Evolutionary conservation across 2,888 invertebrate genomes (phyloP).

Genomic region (Aporophyla lueneburgensis): DNA sequence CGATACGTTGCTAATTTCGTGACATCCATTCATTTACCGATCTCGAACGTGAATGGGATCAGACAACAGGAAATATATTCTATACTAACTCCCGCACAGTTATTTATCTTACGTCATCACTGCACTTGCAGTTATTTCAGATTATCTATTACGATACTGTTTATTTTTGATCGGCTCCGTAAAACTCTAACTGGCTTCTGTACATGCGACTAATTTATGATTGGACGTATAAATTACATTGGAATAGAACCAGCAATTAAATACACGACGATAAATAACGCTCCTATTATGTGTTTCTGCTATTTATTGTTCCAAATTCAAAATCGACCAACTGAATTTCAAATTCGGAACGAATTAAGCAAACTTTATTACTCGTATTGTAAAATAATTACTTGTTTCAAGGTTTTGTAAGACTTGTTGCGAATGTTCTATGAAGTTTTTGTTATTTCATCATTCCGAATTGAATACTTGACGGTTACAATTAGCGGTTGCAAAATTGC

Average conservation of each 20-base stretch:
- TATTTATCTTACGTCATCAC: conserved; percentile 33
- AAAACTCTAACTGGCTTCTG: conserved; percentile 61
- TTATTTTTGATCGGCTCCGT: conserved; percentile 59
- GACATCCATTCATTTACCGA: conserved; percentile 87
- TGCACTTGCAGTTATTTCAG: conserved; percentile 53
- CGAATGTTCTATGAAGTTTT: conserved; percentile 52
- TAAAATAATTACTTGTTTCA: conserved; percentile 61
- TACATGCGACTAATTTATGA: conserved; percentile 78
- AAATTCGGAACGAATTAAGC: conserved; percentile 61
- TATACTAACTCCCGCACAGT: conserved; percentile 33
- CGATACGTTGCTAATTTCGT: conserved; percentile 86
- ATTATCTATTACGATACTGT: conserved; percentile 35
- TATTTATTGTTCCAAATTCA: conserved; percentile 75
- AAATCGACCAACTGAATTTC: conserved; percentile 67
- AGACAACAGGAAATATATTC: conserved; percentile 74
- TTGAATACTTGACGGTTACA: conserved; percentile 41
- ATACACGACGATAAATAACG: conserved; percentile 76
- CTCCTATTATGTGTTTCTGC: conserved; percentile 72
- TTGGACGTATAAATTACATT: conserved; percentile 78
- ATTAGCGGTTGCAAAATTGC: conserved; percentile 20
- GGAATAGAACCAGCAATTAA: conserved; percentile 79
- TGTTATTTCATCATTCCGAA: conserved; percentile 44
- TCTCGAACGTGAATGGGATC: conserved; percentile 86
- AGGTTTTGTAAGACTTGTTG: conserved; percentile 60
- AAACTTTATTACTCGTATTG: conserved; percentile 65